phyloP scores from a whole-genome alignment of 2,113 vertebrate genomes.

The Chaenocephalus aceratus region DNA sequence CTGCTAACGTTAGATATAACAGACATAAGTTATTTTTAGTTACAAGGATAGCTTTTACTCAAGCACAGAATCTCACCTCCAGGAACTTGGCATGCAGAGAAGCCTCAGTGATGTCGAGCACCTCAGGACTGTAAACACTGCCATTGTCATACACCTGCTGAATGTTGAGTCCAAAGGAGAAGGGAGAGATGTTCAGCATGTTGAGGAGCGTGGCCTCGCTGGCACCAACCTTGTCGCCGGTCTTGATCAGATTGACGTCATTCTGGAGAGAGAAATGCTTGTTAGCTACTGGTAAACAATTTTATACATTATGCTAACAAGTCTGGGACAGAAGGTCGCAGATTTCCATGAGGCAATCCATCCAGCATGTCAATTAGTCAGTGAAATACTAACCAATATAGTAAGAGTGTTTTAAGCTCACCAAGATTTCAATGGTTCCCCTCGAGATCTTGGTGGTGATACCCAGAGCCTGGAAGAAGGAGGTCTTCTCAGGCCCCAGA shows the following conservation, averaged over 20 bases:
- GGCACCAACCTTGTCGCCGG: slow-evolving; percentile 97
- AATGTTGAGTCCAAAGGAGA: slow-evolving; percentile 96
- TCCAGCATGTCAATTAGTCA: background rate
- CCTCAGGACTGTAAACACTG: slow-evolving; percentile 98
- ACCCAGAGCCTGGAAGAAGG: slow-evolving; percentile 98
- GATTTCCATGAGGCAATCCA: too few relatives aligned
- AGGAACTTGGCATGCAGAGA: slow-evolving; percentile 92
- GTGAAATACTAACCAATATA: background rate
- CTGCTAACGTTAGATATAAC: too few relatives aligned
- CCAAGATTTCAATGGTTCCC: slow-evolving; percentile 99
- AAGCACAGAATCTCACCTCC: slow-evolving; percentile 83
- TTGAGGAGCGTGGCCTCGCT: slow-evolving; percentile 97
- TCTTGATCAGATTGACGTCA: slow-evolving; percentile 94
- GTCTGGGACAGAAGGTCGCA: too few relatives aligned
- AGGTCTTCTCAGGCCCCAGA: slow-evolving; percentile 97
- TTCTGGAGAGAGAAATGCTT: slow-evolving; percentile 79
- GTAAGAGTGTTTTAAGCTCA: slow-evolving; percentile 71
- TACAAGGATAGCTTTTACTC: background rate
- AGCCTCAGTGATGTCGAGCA: slow-evolving; percentile 97
- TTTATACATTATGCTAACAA: background rate
- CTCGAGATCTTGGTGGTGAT: slow-evolving; percentile 99
- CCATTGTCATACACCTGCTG: slow-evolving; percentile 99
- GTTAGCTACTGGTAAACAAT: background rate
- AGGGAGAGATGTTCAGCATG: slow-evolving; percentile 99
- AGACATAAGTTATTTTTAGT: background rate